These are phyloP conservation scores for Lasioglossum baleicum DNA, from an alignment of 1,140 invertebrate genomes.

Conservation along the genomic window DNA sequence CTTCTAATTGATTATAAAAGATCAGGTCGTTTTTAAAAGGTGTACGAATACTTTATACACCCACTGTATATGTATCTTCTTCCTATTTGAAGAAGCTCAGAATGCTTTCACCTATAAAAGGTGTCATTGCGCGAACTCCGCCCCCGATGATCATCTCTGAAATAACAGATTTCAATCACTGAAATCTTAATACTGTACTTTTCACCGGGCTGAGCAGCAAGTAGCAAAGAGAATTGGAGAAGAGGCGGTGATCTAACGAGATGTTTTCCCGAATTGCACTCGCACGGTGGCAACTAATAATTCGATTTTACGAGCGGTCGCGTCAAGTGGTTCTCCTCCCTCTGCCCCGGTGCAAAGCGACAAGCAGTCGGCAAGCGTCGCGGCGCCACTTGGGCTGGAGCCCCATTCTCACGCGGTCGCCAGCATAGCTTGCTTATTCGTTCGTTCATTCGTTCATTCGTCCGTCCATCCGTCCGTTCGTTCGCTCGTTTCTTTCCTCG, in stretches of 20 bases:
- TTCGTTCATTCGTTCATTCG: conserved; percentile 34
- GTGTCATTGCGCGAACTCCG: too few relatives aligned
- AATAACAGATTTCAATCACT: too few relatives aligned
- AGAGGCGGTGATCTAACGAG: conserved; percentile 70
- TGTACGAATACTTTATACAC: too few relatives aligned
- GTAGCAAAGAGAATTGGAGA: conserved; percentile 11
- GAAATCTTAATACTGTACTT: too few relatives aligned
- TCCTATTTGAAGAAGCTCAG: too few relatives aligned
- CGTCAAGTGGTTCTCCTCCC: conserved; percentile 43
- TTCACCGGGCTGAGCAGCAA: too few relatives aligned
- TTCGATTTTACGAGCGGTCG: conserved; percentile 75
- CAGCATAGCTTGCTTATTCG: conserved; percentile 21
- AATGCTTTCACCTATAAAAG: too few relatives aligned
- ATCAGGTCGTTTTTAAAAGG: too few relatives aligned
- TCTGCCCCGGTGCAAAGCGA: conserved; percentile 43
- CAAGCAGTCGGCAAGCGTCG: conserved; percentile 64
- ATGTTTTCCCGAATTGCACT: conserved; percentile 73
- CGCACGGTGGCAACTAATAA: conserved; percentile 72
- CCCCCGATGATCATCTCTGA: too few relatives aligned
- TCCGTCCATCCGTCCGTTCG: conserved; percentile 21
- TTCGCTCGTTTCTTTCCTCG: conserved; percentile 25
- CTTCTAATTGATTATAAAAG: too few relatives aligned
- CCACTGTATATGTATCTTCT: too few relatives aligned
- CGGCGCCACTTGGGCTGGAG: conserved; percentile 75
- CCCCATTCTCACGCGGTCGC: conserved; percentile 63